A percentile compares a stretch with the other conserved stretches of the same genome.
phyloP scores from a whole-genome alignment of 2,888 invertebrate genomes.

The Melanostoma mellinum region DNA sequence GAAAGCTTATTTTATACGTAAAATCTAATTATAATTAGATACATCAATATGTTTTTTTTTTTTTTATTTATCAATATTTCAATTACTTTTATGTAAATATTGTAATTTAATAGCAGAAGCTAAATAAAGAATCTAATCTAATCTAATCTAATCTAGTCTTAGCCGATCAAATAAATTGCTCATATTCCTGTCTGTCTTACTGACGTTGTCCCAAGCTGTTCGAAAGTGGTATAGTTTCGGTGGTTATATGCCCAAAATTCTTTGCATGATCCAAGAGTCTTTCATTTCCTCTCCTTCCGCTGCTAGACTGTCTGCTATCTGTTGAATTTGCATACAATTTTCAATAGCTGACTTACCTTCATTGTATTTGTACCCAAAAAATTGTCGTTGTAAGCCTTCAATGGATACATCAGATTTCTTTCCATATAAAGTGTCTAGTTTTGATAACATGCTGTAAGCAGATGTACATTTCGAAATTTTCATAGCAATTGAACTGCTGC shows the following conservation, averaged over 20 bases:
- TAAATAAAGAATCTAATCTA: no score
- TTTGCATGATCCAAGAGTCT: neutral
- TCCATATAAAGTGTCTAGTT: neutral
- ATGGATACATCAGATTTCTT: slow-evolving; percentile 6
- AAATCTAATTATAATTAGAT: no score
- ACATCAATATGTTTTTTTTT: no score
- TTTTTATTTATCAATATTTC: no score
- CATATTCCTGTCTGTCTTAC: no score
- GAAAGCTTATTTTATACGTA: no score
- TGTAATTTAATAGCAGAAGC: no score
- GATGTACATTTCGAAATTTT: neutral
- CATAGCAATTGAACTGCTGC: neutral
- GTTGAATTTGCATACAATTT: neutral
- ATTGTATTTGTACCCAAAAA: slow-evolving; percentile 1
- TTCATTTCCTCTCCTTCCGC: slow-evolving; percentile 1
- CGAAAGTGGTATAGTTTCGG: no score
- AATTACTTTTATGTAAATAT: no score
- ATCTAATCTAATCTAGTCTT: no score
- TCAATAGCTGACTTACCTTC: neutral
- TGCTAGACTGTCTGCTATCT: neutral
- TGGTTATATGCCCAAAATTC: slow-evolving; percentile 1
- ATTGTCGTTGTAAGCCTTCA: slow-evolving; percentile 12
- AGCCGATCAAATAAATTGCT: no score
- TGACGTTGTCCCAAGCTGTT: no score
- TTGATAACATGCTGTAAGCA: neutral